Percentiles rank a stretch among this genome's conserved stretches.
phyloP scores from a whole-genome alignment of 2,113 vertebrate species.

The Oryzias melastigma region DNA sequence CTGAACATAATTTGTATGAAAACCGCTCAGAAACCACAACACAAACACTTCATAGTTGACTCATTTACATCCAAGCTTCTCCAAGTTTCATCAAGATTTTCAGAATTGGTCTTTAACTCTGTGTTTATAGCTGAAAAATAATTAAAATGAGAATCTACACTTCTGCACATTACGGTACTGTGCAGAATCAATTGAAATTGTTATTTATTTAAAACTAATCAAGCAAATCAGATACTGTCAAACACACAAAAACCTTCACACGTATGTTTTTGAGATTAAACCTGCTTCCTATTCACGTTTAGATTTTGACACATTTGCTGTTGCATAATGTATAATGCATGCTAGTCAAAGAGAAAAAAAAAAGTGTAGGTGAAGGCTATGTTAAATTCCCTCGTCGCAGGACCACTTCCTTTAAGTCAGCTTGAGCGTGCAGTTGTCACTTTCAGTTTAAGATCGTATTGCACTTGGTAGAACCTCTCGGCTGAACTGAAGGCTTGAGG shows the following conservation, averaged over 20 bases:
- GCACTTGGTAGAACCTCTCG: not conserved
- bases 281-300: not conserved
- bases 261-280: not conserved
- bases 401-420: slow-evolving; percentile 37
- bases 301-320: not conserved
- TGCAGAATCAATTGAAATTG: too few relatives aligned
- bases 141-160: too few relatives aligned
- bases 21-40: too few relatives aligned
- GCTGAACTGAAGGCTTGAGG: not conserved
- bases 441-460: not conserved
- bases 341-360: slow-evolving; percentile 7
- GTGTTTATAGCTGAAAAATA: too few relatives aligned
- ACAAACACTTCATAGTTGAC: too few relatives aligned
- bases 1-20: too few relatives aligned
- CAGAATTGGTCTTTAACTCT: too few relatives aligned
- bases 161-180: too few relatives aligned
- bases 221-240: too few relatives aligned
- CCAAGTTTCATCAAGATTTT: too few relatives aligned
- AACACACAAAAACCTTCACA: not conserved
- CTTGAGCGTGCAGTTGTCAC: not conserved
- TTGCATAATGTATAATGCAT: not conserved
- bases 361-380: slow-evolving; percentile 8
- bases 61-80: too few relatives aligned
- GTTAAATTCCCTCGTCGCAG: slow-evolving; percentile 5
- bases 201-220: too few relatives aligned